A percentile compares a stretch with the other conserved stretches of the same genome.
phyloP scores from a whole-genome alignment of 1,140 invertebrate species.

The Dreissena polymorpha region DNA sequence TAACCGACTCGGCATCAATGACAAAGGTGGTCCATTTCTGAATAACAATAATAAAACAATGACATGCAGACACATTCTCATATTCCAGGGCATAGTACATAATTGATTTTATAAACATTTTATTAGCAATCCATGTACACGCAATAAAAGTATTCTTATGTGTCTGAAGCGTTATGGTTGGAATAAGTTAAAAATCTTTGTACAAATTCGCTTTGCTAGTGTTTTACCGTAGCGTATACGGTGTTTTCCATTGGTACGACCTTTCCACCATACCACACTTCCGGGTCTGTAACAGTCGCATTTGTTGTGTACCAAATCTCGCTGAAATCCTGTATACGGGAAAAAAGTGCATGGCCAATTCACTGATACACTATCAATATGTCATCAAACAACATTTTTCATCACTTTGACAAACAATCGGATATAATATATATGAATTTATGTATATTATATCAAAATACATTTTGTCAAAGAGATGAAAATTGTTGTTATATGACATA shows the following conservation, averaged over 20 bases:
- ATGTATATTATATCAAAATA: no score
- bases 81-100: neutral
- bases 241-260: constrained; percentile 34
- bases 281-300: constrained; percentile 30
- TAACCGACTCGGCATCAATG: constrained; percentile 12
- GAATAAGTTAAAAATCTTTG: neutral
- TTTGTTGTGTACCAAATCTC: constrained; percentile 15
- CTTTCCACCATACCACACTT: constrained; percentile 32
- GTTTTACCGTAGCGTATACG: constrained; percentile 32
- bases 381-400: no score
- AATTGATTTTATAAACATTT: neutral
- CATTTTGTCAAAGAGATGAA: no score
- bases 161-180: neutral
- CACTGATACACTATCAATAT: no score
- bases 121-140: neutral
- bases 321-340: constrained; percentile 1
- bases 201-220: neutral
- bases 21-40: constrained; percentile 43
- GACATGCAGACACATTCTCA: neutral
- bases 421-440: no score
- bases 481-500: no score
- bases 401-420: no score
- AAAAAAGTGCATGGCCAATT: no score
- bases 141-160: neutral
- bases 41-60: constrained; percentile 8